phyloP scores from a whole-genome alignment of 2,797 vertebrate genomes.

The Odontamblyopus lacepedii region DNA sequence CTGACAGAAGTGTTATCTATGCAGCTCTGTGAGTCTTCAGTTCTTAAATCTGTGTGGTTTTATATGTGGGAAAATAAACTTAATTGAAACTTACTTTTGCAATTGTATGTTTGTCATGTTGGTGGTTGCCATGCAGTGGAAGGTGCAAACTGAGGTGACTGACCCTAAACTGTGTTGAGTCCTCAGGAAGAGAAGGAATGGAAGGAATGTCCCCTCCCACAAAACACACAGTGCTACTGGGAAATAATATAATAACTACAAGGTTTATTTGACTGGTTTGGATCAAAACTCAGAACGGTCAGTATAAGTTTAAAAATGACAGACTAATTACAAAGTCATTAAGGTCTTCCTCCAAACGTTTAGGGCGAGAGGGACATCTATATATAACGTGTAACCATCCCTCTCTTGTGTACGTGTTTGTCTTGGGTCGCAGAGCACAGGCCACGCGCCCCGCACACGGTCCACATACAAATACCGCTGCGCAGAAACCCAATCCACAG shows the following conservation, averaged over 20 bases:
- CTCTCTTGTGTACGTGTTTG: conserved; percentile 23
- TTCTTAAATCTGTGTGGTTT: conserved; percentile 27
- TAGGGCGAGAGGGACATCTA: conserved; percentile 34
- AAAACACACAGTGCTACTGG: conserved; percentile 10
- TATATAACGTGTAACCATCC: conserved; percentile 28
- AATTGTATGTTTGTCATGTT: neutral
- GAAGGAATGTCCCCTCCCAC: conserved; percentile 53
- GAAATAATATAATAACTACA: neutral
- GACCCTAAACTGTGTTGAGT: conserved; percentile 12
- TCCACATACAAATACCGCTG: conserved; percentile 42
- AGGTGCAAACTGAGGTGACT: conserved; percentile 18
- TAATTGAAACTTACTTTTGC: neutral
- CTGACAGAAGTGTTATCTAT: conserved; percentile 69
- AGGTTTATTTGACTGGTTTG: neutral
- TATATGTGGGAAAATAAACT: conserved; percentile 53
- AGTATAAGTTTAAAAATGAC: neutral
- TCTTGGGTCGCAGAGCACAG: conserved; percentile 41
- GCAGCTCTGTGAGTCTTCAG: conserved; percentile 70
- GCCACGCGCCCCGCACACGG: conserved; percentile 51
- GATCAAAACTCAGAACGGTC: neutral
- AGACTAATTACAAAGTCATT: neutral
- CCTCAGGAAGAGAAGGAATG: conserved; percentile 70
- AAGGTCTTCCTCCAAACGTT: conserved; percentile 22
- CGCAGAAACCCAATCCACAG: conserved; percentile 52
- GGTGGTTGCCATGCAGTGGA: neutral